A percentile compares a stretch with the other conserved stretches of the same genome.
phyloP scores from a whole-genome alignment of 2,113 vertebrate genomes.

The Podiceps cristatus region DNA sequence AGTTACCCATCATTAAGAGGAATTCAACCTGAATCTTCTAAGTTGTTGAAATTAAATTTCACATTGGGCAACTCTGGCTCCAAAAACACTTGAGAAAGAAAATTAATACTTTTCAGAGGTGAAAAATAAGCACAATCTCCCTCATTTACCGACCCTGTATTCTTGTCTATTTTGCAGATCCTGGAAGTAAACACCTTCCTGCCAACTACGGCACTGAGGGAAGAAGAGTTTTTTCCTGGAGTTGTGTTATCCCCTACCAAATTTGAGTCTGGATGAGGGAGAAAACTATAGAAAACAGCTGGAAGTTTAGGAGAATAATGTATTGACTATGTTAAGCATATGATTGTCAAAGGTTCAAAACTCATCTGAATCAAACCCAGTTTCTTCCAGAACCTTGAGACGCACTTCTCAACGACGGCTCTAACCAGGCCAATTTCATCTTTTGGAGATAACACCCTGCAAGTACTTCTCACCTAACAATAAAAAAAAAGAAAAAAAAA shows the following conservation, averaged over 20 bases:
- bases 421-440: background rate
- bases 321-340: background rate
- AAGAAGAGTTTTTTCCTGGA: background rate
- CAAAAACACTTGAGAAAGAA: background rate
- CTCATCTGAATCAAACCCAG: background rate
- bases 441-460: background rate
- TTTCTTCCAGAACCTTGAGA: background rate
- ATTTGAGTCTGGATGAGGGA: background rate
- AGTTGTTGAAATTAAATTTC: background rate
- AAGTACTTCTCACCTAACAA: background rate
- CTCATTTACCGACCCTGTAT: background rate
- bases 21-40: background rate
- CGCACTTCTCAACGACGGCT: background rate
- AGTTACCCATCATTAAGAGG: background rate
- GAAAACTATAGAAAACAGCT: background rate
- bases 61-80: background rate
- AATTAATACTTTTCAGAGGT: background rate
- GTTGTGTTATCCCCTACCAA: background rate
- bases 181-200: background rate
- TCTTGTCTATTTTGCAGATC: background rate
- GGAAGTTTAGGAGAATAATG: background rate
- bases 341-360: background rate
- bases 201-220: background rate
- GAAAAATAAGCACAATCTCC: accelerated
- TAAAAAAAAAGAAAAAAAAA: background rate